phyloP scores from a whole-genome alignment of 2,797 vertebrate genomes.

The Oophaga sylvatica region DNA sequence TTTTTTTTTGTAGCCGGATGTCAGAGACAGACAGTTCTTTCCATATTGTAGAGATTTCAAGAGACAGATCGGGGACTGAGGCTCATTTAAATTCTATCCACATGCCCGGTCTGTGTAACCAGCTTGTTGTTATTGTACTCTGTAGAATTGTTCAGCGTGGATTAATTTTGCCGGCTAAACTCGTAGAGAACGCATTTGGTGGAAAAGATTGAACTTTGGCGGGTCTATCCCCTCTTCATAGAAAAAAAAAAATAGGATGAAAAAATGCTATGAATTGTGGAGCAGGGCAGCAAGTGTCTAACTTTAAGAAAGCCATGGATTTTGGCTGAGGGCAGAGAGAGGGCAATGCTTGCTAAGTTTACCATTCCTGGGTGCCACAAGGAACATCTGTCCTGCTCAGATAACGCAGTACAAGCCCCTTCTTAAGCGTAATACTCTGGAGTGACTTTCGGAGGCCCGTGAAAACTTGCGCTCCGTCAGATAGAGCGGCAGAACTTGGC shows the following conservation, averaged over 20 bases:
- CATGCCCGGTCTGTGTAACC: constrained; percentile 66
- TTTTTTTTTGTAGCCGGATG: constrained; percentile 35
- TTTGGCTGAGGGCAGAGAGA: constrained; percentile 66
- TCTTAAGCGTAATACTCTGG: constrained; percentile 30
- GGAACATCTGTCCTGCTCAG: constrained; percentile 10
- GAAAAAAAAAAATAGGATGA: neutral
- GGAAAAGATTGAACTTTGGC: constrained; percentile 65
- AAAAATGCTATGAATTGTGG: constrained; percentile 12
- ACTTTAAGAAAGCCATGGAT: constrained; percentile 59
- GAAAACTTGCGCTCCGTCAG: constrained; percentile 2
- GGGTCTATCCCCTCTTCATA: constrained; percentile 62
- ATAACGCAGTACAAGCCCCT: neutral
- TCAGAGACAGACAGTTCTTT: constrained; percentile 61
- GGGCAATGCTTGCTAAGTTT: constrained; percentile 65
- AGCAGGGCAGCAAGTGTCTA: constrained; percentile 57
- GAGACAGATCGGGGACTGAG: constrained; percentile 65
- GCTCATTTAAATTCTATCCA: constrained; percentile 66
- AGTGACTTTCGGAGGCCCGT: neutral
- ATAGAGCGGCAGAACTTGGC: constrained; percentile 6
- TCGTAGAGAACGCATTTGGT: constrained; percentile 58
- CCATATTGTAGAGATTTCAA: constrained; percentile 63
- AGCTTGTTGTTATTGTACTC: constrained; percentile 66
- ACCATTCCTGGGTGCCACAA: constrained; percentile 19
- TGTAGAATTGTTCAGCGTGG: constrained; percentile 69
- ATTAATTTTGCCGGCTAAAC: constrained; percentile 71